Evolutionary conservation across 2,113 vertebrate species (phyloP), one percentile per base, ranked within the genome.

Genomic region (Oncorhynchus clarkii): DNA sequence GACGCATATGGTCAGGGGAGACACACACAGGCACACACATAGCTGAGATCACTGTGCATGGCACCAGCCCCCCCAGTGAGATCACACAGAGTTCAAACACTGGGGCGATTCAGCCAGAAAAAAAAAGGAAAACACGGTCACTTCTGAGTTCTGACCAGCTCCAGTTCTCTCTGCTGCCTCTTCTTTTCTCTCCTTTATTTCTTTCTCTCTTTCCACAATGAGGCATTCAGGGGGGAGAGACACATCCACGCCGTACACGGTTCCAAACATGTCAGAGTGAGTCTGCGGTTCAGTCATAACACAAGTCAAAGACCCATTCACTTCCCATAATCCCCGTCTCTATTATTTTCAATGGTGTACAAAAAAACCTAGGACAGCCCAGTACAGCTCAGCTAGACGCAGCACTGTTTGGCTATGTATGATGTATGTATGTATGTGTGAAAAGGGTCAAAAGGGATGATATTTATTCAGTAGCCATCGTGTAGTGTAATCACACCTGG

Each of bases 261-360:
- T 73, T 79, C 80, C 51, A 77, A 80, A 81, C 81, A 79, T 74
- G 80, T 82, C 77, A 6, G 76, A 65, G 68, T 2, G 77, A 78
- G 77, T 78, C 78, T 74, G 65, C 70, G 77, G 81, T 67, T 86
- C 87, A 89, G 82, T 86, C 83, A 82, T 80, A 86, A 88, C 86
- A 88, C 85, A 77, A 49, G 84, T 87, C 80, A 89, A 87, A 88
- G 81, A 81, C 79, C 83, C 62, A 82, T 87, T 91, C 82, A 87
- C 87, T 81, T 80, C 54, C 69, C 71, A 75, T 85, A 85, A 86
- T 88, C 85, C 83, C 49, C 48, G 65, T 69, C 70, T 81, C 76
- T 71, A 24, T 74, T 82, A 75, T 71, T 73, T 65, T 31, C 51
- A 54, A 4, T 54, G 51, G 51, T 18, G 12, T 18, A 54, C 16